Conservation (phyloP, 2,797 vertebrate species). For the Anabas testudineus region DNA sequence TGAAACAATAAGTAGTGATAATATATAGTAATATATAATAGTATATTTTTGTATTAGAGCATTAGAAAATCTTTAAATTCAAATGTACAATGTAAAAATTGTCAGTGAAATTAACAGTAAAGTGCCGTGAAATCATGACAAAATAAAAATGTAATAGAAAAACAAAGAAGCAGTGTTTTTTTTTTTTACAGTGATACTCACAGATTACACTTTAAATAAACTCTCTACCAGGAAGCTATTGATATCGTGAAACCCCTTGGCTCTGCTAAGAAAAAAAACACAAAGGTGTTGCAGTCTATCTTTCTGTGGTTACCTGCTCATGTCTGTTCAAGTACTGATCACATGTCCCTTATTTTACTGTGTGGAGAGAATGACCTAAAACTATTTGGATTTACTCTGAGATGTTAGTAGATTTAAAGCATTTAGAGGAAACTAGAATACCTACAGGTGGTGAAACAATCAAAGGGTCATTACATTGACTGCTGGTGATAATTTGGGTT, state of each 20-base stretch:
- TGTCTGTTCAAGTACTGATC: constrained; percentile 13
- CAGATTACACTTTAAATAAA: no score
- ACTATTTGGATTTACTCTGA: constrained; percentile 38
- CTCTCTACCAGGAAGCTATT: no score
- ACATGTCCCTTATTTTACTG: constrained; percentile 18
- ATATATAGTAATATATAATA: no score
- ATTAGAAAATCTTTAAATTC: no score
- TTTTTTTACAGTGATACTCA: no score
- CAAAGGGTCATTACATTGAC: constrained; percentile 31
- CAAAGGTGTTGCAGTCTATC: constrained; percentile 32
- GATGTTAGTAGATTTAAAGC: constrained; percentile 16
- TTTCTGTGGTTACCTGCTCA: constrained; percentile 29
- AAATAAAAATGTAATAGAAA: no score
- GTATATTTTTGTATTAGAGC: no score
- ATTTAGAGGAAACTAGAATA: constrained; percentile 29
- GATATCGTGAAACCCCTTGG: not conserved
- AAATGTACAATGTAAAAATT: constrained; percentile 14
- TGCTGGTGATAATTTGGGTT: constrained; percentile 36
- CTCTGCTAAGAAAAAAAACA: constrained; percentile 38
- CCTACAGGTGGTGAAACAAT: constrained; percentile 1
- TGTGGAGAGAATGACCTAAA: constrained; percentile 40
- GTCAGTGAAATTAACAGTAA: no score
- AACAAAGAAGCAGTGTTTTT: no score
- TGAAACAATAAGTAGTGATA: no score
- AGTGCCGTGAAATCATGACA: no score